Percentiles rank a stretch among this genome's conserved stretches.
Evolutionary conservation across 1,140 invertebrate species (phyloP).

Genomic region (Leptonema lineaticorne): DNA sequence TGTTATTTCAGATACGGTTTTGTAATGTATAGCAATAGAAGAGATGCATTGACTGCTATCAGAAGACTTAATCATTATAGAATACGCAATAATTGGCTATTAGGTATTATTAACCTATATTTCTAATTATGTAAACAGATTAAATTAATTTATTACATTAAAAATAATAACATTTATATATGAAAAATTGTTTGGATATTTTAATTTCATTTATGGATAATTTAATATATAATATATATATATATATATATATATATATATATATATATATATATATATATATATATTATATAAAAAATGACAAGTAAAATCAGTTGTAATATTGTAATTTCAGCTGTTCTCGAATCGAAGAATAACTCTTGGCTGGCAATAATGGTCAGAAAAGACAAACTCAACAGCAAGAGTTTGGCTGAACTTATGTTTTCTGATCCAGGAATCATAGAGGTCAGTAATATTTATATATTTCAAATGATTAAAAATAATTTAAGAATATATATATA

Average conservation of each 20-base stretch:
- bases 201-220: too few relatives aligned
- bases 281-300: too few relatives aligned
- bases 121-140: too few relatives aligned
- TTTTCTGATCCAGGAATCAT: not conserved
- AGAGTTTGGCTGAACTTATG: not conserved
- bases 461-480: too few relatives aligned
- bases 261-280: not conserved
- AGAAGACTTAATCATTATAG: not conserved
- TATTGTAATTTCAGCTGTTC: not conserved
- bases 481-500: too few relatives aligned
- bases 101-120: too few relatives aligned
- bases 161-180: too few relatives aligned
- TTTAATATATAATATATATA: too few relatives aligned
- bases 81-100: not conserved
- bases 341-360: not conserved
- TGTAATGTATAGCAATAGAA: not conserved
- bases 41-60: not conserved
- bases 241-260: not conserved
- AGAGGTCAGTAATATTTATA: not conserved
- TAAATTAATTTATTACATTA: not conserved
- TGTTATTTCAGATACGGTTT: conserved; percentile 7
- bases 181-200: too few relatives aligned
- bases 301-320: too few relatives aligned
- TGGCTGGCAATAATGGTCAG: not conserved
- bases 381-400: not conserved